Conservation (phyloP, 2,113 vertebrate species). For the Malurus melanocephalus region DNA sequence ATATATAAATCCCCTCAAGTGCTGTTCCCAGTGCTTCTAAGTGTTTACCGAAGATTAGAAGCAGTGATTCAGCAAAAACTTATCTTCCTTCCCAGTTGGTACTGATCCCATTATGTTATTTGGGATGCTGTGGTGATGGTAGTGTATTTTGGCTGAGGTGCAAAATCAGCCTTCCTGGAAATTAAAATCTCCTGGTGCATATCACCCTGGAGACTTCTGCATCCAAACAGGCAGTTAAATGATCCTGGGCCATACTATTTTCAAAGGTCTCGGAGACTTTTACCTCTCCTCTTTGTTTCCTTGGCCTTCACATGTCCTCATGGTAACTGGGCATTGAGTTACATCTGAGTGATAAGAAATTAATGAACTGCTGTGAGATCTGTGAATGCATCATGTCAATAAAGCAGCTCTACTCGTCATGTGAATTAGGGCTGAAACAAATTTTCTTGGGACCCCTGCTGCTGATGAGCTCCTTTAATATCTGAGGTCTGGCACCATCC, state of each 20-base stretch:
- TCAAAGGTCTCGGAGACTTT: neutral
- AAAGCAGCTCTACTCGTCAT: neutral
- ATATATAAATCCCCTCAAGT: neutral
- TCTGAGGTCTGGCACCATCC: neutral
- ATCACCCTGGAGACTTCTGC: neutral
- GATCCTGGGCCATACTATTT: neutral
- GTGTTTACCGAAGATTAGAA: neutral
- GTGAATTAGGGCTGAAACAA: neutral
- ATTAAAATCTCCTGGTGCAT: neutral
- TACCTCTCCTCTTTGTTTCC: neutral
- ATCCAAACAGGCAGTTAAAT: neutral
- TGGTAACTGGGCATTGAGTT: neutral
- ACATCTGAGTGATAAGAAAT: neutral
- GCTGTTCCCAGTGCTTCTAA: neutral
- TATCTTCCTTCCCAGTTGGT: neutral
- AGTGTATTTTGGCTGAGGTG: neutral
- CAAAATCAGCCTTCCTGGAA: neutral
- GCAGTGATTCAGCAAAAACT: constrained; percentile 20
- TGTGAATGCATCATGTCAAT: neutral
- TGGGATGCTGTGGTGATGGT: neutral
- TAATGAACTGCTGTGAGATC: neutral
- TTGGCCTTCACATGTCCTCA: neutral
- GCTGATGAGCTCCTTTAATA: neutral
- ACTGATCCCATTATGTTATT: neutral
- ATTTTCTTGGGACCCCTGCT: neutral